Evolutionary conservation across 2,888 invertebrate genomes (phyloP).

Genomic region (Pyrocoelia pectoralis): DNA sequence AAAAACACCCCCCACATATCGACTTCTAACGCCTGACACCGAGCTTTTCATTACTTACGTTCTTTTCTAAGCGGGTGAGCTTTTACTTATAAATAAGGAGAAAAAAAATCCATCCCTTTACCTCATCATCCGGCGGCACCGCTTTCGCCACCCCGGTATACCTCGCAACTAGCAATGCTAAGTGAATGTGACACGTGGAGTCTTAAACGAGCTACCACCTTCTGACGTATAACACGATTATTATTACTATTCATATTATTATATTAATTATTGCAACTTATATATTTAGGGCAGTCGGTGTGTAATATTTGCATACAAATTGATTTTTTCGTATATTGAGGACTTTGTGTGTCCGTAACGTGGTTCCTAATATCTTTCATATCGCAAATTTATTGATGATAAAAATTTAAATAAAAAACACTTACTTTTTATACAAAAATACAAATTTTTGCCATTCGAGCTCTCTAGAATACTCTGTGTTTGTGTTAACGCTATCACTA

Average conservation of each 20-base stretch:
- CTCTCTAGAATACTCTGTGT: constrained; percentile 35
- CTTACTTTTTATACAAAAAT: constrained; percentile 13
- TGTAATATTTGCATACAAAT: constrained; percentile 53
- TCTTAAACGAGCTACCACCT: constrained; percentile 50
- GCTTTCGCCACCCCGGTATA: constrained; percentile 37
- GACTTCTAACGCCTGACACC: constrained; percentile 23
- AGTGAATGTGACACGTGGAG: constrained; percentile 60
- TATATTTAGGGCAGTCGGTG: constrained; percentile 56
- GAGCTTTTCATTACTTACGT: constrained; percentile 21
- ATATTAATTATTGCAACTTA: constrained; percentile 52
- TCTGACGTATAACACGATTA: constrained; percentile 62
- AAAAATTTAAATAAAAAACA: constrained; percentile 15
- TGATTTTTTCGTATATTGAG: constrained; percentile 51
- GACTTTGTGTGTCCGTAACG: constrained; percentile 53
- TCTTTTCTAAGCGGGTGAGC: constrained; percentile 27
- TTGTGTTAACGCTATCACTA: neutral
- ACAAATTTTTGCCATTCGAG: constrained; percentile 14
- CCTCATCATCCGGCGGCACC: constrained; percentile 33
- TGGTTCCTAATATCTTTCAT: constrained; percentile 62
- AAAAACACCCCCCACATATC: constrained; percentile 36
- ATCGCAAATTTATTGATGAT: constrained; percentile 53
- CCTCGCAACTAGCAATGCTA: constrained; percentile 57
- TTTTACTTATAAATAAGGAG: constrained; percentile 12
- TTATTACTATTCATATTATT: constrained; percentile 63
- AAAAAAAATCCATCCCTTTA: constrained; percentile 23